Evolutionary conservation across 2,888 invertebrate species (phyloP), one percentile per base, ranked within the genome.

Genomic region (Pristionchus maxplancki): DNA sequence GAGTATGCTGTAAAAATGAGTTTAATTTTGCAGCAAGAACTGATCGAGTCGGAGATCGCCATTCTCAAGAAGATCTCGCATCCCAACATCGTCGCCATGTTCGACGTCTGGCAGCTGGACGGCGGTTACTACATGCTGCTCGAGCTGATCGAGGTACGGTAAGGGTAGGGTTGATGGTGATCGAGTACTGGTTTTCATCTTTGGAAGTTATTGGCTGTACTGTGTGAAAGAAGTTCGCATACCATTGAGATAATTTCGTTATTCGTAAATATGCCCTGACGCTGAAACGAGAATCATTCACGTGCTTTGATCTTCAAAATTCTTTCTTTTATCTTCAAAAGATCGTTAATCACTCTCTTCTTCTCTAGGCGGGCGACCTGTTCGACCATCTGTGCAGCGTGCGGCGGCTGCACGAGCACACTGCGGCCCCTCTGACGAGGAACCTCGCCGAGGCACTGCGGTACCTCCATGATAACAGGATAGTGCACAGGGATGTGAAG

Each of bases 401-500:
- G 91, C 97, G 97, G 92, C 97, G 97, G 95, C 98, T 98, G 95
- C 97, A 97, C 58, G 99, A 99, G 96, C 96, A 97, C 91, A 97
- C 98, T 95, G 97, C 98, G 89, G 97, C 97, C 94, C 85, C 85
- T 28, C 85, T 85, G 15, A 85, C 85, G 11, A 40, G 62, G 24
- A 85, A 85, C 24, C 85, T 85, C 44, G 85, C 85, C 37, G 62
- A 85, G 44, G 78, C 78, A 9, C 78, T 78, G 1, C 78, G 97
- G 93, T 98, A 98, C 96, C 96, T 99, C 94, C 99, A 99, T 91
- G 97, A 97, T 95, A 96, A 97, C 95, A 96, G 97, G 95, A 98
- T 99, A 95, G 98, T 98, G 90, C 99, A 99, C 96, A 96, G 99
- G 93, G 99, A 99, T 96, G 97, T 99, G 91, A 99, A 99, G 95